phyloP scores from a whole-genome alignment of 2,888 invertebrate species.

The Bellardia bayeri region DNA sequence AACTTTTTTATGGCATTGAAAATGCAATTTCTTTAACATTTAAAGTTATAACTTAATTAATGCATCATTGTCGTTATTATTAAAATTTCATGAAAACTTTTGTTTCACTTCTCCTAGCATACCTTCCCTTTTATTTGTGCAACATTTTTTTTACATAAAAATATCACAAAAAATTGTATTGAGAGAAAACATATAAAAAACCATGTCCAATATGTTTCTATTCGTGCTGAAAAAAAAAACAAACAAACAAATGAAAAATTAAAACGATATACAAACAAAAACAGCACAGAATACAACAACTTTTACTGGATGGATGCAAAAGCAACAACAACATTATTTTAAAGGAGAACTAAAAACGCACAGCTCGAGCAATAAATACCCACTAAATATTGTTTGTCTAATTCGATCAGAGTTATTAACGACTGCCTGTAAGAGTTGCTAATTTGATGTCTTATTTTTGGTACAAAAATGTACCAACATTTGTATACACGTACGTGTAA shows the following conservation, averaged over 20 bases:
- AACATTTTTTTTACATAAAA: neutral
- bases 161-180: neutral
- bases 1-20: too few relatives aligned
- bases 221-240: constrained; percentile 25
- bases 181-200: constrained; percentile 12
- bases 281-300: constrained; percentile 12
- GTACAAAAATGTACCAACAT: too few relatives aligned
- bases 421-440: too few relatives aligned
- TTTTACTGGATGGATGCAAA: neutral
- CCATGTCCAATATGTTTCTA: constrained; percentile 56
- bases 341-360: neutral
- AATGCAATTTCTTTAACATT: too few relatives aligned
- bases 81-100: neutral
- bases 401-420: too few relatives aligned
- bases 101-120: neutral
- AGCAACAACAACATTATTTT: constrained; percentile 6
- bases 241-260: constrained; percentile 6
- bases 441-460: too few relatives aligned
- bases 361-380: neutral
- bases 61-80: too few relatives aligned
- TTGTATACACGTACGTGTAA: too few relatives aligned
- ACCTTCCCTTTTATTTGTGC: neutral
- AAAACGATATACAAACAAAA: constrained; percentile 15
- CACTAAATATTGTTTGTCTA: too few relatives aligned
- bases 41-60: too few relatives aligned